Evolutionary conservation across 2,113 vertebrate genomes (phyloP).

Genomic region (Nannospalax galili): DNA sequence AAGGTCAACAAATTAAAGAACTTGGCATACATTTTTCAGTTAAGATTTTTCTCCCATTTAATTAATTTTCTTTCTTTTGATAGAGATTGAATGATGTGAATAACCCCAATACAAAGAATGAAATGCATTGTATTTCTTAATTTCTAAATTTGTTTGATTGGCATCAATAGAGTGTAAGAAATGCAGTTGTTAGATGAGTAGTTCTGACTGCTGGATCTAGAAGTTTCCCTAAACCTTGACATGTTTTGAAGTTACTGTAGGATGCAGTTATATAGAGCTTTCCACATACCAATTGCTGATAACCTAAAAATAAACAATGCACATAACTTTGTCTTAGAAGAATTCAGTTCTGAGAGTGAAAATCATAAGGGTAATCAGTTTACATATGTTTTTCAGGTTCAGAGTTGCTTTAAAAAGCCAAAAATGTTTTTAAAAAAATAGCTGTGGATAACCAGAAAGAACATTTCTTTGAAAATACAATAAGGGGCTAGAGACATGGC

Average conservation of each 20-base stretch:
- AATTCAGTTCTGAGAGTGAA: neutral
- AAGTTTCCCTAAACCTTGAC: neutral
- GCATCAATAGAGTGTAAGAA: neutral
- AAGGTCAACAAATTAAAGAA: slow-evolving; percentile 67
- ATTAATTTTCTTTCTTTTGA: slow-evolving; percentile 54
- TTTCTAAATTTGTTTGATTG: slow-evolving; percentile 40
- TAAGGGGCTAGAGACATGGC: too few relatives aligned
- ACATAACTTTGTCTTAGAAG: rapidly evolving
- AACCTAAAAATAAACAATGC: neutral
- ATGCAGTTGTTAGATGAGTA: neutral
- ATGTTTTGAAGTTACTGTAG: neutral
- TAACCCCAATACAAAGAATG: slow-evolving; percentile 62
- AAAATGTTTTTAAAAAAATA: too few relatives aligned
- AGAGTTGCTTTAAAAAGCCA: too few relatives aligned
- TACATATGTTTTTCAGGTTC: too few relatives aligned
- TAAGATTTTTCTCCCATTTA: slow-evolving; percentile 11
- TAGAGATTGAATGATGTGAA: neutral
- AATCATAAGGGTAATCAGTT: neutral
- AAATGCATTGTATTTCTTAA: neutral
- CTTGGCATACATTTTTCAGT: slow-evolving; percentile 19
- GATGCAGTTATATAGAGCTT: neutral
- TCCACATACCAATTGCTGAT: neutral
- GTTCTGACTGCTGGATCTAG: neutral
- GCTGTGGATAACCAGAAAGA: too few relatives aligned
- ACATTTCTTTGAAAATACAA: too few relatives aligned